Base-by-base conservation (phyloP, 1,140 invertebrate species). In the Galleria mellonella region DNA sequence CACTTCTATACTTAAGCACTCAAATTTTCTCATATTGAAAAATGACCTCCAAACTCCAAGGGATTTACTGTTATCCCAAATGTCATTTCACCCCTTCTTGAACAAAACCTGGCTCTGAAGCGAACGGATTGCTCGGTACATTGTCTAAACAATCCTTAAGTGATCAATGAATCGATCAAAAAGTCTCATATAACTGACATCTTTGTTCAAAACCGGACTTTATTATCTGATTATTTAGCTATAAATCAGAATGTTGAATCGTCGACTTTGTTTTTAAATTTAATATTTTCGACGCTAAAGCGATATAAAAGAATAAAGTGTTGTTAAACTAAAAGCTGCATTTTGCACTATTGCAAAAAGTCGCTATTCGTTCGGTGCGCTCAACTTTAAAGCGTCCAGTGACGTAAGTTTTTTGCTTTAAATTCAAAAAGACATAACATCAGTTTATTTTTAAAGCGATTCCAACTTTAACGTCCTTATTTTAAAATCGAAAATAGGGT, bases 61-160 rank as follows among this genome's bases (percentile, higher is more conserved):
- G 64, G 75, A 66, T 74, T 84, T 77, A 68, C 62, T 68, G 42
- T 55, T 70, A 73, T 75, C 65, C 76, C 65, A 61, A 83, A 83
- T 75, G 82, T 77, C 81, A 84, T 82, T 83, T 76, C 73, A 73
- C 68, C 82, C 78, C 71, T 74, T 76, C 65, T 71, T 74, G 62
- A 70, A 74, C 66, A 72, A 72, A 75, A 78, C 67, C 76, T 84
- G 76, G 54, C 55, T 73, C 63, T 78, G 78, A 82, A 69, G 57
- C 65, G 66, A 66, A 75, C 72, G 75, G 71, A 82, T 77, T 81
- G 75, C 79, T 56, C 51, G 62, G 66, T 66, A 71, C 73, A 78
- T 78, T 83, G 73, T 82, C 77, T 83, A 85, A 82, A 76, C 74
- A 77, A 77, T 70, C 71, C 68, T 77, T 66, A 78, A 84, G 70